Evolutionary conservation across 2,797 vertebrate genomes (phyloP).

Genomic region (Helicolenus hilgendorfi): DNA sequence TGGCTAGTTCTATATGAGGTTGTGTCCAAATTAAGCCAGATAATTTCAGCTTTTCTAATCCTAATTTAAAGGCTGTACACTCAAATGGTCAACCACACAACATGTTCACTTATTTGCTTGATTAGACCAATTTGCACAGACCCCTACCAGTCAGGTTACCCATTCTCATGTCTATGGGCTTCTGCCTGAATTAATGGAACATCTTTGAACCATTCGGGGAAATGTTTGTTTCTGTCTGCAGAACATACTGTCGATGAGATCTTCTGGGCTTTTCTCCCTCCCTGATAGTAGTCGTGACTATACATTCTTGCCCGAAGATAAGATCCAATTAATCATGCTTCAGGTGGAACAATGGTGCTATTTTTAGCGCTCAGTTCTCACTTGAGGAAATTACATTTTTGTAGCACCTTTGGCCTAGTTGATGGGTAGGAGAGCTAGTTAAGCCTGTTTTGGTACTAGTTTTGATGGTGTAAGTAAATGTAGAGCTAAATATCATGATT

Average conservation of each 20-base stretch:
- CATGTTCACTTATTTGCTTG: neutral
- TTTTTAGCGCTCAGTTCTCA: conserved; percentile 33
- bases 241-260: neutral
- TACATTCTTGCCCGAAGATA: conserved; percentile 20
- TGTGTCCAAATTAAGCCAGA: neutral
- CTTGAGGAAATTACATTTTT: conserved; percentile 10
- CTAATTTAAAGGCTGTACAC: neutral
- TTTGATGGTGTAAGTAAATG: neutral
- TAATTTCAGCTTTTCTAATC: neutral
- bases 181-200: neutral
- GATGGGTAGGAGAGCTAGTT: neutral
- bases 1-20: neutral
- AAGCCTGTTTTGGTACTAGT: neutral
- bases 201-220: neutral
- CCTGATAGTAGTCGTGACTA: conserved; percentile 7
- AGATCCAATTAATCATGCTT: conserved; percentile 39
- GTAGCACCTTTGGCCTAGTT: conserved; percentile 12
- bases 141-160: neutral
- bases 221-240: neutral
- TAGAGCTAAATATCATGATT: neutral
- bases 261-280: neutral
- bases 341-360: conserved; percentile 23
- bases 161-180: neutral
- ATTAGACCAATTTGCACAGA: too few relatives aligned
- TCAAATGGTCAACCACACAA: neutral